Percentiles rank a stretch among this genome's conserved stretches.
Evolutionary conservation across 2,888 invertebrate species (phyloP).

Genomic region (Hyalella azteca): DNA sequence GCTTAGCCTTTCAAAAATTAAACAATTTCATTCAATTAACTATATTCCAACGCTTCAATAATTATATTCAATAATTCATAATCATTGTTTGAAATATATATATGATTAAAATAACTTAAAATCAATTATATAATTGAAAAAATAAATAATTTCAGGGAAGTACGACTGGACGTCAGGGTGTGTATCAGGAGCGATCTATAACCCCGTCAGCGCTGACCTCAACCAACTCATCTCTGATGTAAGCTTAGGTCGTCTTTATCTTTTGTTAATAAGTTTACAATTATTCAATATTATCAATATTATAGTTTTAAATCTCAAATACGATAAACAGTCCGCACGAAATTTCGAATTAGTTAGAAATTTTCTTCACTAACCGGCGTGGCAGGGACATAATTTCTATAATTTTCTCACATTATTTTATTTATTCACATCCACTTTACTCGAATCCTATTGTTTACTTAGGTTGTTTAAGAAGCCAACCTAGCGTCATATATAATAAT

Average conservation of each 20-base stretch:
- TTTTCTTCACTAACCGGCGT: background rate
- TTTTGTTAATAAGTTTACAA: background rate
- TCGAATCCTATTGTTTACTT: too few species aligned
- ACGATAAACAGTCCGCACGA: background rate
- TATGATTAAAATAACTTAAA: too few species aligned
- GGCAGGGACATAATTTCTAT: background rate
- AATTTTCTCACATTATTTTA: background rate
- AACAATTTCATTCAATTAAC: too few species aligned
- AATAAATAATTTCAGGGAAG: too few species aligned
- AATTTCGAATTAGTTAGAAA: background rate
- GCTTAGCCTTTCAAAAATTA: too few species aligned
- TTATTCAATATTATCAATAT: background rate
- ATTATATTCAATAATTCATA: too few species aligned
- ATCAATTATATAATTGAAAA: too few species aligned
- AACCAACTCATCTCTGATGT: slow-evolving; percentile 78
- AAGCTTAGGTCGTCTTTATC: background rate
- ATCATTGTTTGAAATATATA: too few species aligned
- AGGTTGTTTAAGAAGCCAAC: too few species aligned
- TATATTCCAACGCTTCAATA: too few species aligned
- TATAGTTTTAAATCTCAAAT: background rate
- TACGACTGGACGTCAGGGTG: slow-evolving; percentile 78
- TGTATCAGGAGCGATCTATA: slow-evolving; percentile 77
- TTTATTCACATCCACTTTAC: too few species aligned
- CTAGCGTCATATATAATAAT: too few species aligned
- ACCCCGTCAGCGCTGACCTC: slow-evolving; percentile 67